These are phyloP conservation scores for Gyps fulvus DNA, from an alignment of 2,113 vertebrate species.

Conservation along the genomic window DNA sequence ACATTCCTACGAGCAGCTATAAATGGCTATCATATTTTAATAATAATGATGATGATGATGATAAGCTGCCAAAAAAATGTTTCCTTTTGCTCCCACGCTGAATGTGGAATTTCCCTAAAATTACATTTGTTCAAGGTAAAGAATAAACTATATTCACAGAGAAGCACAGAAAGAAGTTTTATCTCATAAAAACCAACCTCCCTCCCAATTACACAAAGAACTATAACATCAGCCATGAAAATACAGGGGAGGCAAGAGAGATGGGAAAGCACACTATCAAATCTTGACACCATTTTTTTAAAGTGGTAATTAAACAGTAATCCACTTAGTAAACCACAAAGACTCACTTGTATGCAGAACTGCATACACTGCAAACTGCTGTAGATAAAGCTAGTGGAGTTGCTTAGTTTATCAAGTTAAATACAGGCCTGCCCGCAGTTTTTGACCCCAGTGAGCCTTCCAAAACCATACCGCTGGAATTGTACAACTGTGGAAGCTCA, in stretches of 20 bases:
- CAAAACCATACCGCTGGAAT: neutral
- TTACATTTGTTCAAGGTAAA: conserved; percentile 9
- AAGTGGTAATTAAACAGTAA: conserved; percentile 6
- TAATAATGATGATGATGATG: conserved; percentile 43
- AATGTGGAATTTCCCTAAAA: conserved; percentile 54
- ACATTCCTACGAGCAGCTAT: conserved; percentile 53
- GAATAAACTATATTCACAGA: neutral
- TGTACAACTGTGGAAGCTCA: neutral
- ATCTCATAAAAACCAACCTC: neutral
- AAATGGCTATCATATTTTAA: conserved; percentile 61
- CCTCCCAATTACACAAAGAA: neutral
- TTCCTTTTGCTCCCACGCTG: conserved; percentile 43
- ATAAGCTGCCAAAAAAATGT: conserved; percentile 45
- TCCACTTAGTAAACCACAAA: neutral
- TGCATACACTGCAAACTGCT: neutral
- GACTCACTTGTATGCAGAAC: neutral
- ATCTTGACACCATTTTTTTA: neutral
- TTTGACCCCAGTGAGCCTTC: neutral
- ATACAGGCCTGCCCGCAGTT: neutral
- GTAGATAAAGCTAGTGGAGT: neutral
- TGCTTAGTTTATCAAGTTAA: neutral
- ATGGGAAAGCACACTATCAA: neutral
- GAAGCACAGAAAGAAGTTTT: neutral
- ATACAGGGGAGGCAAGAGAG: neutral
- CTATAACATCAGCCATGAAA: neutral